phyloP scores from a whole-genome alignment of 2,888 invertebrate species.

The Spilosoma lubricipeda region DNA sequence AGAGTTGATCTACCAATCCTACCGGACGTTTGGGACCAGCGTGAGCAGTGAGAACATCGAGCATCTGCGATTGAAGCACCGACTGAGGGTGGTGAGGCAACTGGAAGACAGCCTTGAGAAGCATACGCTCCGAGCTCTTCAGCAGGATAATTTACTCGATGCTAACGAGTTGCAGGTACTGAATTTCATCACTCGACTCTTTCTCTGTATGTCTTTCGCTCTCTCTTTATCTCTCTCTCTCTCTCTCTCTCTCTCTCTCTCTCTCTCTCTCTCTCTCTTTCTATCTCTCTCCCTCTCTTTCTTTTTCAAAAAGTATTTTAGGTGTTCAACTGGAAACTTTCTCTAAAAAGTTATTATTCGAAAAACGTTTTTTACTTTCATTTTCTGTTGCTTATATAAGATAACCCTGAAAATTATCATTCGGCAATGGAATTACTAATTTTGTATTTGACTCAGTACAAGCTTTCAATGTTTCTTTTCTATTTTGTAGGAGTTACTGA shows the following conservation, averaged over 20 bases:
- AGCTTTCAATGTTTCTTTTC: constrained; percentile 24
- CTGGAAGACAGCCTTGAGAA: constrained; percentile 95
- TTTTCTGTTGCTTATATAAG: neutral
- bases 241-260: neutral
- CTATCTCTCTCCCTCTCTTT: too few relatives aligned
- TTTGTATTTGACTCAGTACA: neutral
- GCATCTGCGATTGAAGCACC: constrained; percentile 94
- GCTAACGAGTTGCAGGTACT: constrained; percentile 87
- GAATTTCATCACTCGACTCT: neutral
- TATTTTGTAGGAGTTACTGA: constrained; percentile 84
- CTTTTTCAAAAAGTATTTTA: too few relatives aligned
- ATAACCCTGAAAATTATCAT: neutral
- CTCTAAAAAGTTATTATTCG: neutral
- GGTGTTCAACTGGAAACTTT: neutral
- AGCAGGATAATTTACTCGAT: constrained; percentile 89
- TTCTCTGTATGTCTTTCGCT: neutral
- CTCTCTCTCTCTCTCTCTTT: too few relatives aligned
- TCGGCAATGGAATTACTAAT: neutral
- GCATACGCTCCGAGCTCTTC: constrained; percentile 95
- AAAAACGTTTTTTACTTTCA: neutral
- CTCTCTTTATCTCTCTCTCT: too few relatives aligned
- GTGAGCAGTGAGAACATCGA: constrained; percentile 96
- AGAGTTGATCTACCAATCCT: constrained; percentile 94
- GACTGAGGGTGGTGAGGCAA: constrained; percentile 96
- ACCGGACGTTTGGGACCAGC: constrained; percentile 90